These are phyloP conservation scores for Silvanus unidentatus DNA, from an alignment of 2,888 invertebrate genomes.

Conservation along the genomic window DNA sequence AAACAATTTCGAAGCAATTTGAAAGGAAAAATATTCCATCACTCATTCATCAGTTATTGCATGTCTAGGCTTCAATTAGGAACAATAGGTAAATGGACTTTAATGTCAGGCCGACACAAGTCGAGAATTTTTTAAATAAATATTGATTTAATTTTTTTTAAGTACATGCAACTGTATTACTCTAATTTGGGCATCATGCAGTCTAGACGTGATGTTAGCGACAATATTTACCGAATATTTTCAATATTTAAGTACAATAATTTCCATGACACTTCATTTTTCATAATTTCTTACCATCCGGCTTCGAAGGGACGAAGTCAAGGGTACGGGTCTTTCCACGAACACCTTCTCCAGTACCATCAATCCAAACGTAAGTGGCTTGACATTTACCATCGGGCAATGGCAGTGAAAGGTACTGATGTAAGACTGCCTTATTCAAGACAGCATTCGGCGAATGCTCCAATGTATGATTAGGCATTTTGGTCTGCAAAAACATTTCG, in stretches of 20 bases:
- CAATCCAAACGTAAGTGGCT: slow-evolving; percentile 92
- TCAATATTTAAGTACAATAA: too few species aligned
- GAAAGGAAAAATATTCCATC: too few species aligned
- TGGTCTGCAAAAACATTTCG: background rate
- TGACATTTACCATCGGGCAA: slow-evolving; percentile 71
- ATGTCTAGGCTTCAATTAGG: too few species aligned
- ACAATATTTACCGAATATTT: too few species aligned
- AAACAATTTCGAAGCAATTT: too few species aligned
- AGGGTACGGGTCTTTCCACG: slow-evolving; percentile 86
- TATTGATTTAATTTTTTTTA: too few species aligned
- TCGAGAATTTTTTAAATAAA: too few species aligned
- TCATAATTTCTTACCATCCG: slow-evolving; percentile 73
- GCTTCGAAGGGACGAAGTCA: slow-evolving; percentile 69
- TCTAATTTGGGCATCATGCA: background rate
- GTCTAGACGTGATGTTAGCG: too few species aligned
- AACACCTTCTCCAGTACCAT: slow-evolving; percentile 82
- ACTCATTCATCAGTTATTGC: too few species aligned
- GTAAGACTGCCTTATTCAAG: slow-evolving; percentile 67
- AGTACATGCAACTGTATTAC: slow-evolving; percentile 2
- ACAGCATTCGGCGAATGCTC: slow-evolving; percentile 78
- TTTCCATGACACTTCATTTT: too few species aligned
- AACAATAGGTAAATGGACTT: too few species aligned
- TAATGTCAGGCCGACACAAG: too few species aligned
- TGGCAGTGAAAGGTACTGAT: slow-evolving; percentile 70
- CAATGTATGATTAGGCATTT: slow-evolving; percentile 48